These are phyloP conservation scores for Anguilla rostrata DNA, from an alignment of 2,113 vertebrate genomes.

Conservation along the genomic window DNA sequence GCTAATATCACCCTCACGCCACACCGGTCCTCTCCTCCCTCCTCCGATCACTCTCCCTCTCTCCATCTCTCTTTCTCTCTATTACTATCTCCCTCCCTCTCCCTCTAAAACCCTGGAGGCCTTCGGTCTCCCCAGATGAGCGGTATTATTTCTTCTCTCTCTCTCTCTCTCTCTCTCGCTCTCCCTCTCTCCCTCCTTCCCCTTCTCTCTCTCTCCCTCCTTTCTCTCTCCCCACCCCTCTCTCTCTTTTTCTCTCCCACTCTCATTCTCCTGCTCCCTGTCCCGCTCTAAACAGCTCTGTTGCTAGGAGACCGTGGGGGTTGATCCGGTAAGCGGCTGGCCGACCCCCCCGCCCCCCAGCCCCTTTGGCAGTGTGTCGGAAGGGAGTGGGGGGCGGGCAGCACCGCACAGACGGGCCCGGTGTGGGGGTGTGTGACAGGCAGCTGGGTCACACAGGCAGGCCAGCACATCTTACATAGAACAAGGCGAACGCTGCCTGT, in stretches of 20 bases:
- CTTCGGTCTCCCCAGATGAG: conserved; percentile 68
- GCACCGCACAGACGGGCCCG: neutral
- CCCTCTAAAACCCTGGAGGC: conserved; percentile 62
- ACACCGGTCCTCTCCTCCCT: neutral
- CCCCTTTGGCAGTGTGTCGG: conserved; percentile 66
- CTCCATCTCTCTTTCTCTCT: conserved; percentile 8
- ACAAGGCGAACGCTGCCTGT: neutral
- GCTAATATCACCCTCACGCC: neutral
- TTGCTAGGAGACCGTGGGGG: conserved; percentile 81
- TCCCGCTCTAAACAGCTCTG: conserved; percentile 79
- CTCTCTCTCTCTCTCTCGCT: conserved; percentile 21
- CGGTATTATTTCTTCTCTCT: conserved; percentile 54
- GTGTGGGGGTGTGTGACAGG: neutral
- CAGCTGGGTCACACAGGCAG: neutral
- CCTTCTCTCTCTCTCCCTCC: neutral
- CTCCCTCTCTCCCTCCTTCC: neutral
- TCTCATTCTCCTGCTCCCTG: conserved; percentile 50
- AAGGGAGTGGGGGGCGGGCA: neutral
- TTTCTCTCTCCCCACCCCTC: conserved; percentile 33
- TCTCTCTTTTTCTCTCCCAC: conserved; percentile 27
- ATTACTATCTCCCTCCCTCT: conserved; percentile 34
- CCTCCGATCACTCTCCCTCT: conserved; percentile 5
- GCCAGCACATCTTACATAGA: neutral
- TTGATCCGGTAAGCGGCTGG: conserved; percentile 63
- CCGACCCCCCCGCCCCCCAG: conserved; percentile 52